Evolutionary conservation across 2,113 vertebrate species (phyloP), one percentile per base, ranked within the genome.

Genomic region (Vidua chalybeata): DNA sequence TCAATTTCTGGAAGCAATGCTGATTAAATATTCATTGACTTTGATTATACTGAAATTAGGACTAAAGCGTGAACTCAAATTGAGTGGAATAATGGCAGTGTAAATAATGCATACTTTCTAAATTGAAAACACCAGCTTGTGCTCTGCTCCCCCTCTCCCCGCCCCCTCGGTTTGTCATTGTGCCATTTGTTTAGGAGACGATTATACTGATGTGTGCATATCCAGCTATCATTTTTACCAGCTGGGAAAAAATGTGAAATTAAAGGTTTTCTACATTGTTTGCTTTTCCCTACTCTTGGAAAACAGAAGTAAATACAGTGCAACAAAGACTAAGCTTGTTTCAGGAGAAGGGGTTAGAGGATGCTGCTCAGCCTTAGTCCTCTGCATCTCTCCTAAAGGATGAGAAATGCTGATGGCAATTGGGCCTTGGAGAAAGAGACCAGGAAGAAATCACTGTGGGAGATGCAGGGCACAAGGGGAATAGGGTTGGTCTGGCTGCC

Each of bases 21-120:
- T 98, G 98, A 99, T 99, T 98, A 99, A 99, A 99, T 99, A 99
- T 99, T 99, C 98, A 99, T 99, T 98, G 98, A 97, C 98, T 98
- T 98, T 98, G 98, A 98, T 99, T 99, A 98, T 98, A 98, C 98
- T 98, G 98, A 99, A 98, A 99, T 98, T 98, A 99, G 98, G 98
- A 98, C 97, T 98, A 98, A 98, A 98, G 97, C 97, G 96, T 98
- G 97, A 97, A 98, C 98, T 98, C 98, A 98, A 98, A 98, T 98
- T 98, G 98, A 98, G 98, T 98, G 98, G 98, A 98, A 98, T 98
- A 98, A 98, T 98, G 98, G 97, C 98, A 97, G 95, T 97, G 98
- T 99, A 99, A 99, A 99, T 99, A 99, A 99, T 98, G 98, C 98
- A 98, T 98, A 98, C 97, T 98, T 97, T 98, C 98, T 98, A 98